Evolutionary conservation across 2,113 vertebrate genomes (phyloP).

Genomic region (Phaethon lepturus): DNA sequence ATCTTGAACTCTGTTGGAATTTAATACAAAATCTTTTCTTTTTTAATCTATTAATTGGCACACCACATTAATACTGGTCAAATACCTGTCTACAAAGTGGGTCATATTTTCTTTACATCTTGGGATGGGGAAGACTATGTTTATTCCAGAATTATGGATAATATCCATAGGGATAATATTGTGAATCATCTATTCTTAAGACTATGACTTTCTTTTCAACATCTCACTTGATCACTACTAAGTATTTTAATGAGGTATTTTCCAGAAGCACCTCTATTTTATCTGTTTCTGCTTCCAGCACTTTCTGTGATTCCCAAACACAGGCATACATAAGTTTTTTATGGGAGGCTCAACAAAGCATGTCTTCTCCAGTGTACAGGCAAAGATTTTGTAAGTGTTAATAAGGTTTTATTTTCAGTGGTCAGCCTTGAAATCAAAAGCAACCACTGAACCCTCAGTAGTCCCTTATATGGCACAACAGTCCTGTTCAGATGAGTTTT

Average conservation of each 20-base stretch:
- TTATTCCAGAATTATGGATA: not conserved
- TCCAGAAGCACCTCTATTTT: not conserved
- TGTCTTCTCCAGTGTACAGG: not conserved
- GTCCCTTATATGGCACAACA: not conserved
- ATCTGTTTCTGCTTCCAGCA: not conserved
- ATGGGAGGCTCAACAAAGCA: not conserved
- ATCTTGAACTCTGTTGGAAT: not conserved
- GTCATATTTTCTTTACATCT: not conserved
- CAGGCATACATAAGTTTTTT: not conserved
- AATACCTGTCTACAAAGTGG: not conserved
- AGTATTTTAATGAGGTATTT: not conserved
- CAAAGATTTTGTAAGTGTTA: not conserved
- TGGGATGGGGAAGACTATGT: not conserved
- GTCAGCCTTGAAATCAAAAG: not conserved
- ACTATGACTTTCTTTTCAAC: not conserved
- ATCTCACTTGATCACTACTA: not conserved
- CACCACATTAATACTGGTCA: not conserved
- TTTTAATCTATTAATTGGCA: not conserved
- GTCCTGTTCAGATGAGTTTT: not conserved
- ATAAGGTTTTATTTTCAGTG: not conserved
- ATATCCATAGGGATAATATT: not conserved
- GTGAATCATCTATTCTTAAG: not conserved
- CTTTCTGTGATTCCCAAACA: not conserved
- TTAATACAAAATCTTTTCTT: not conserved
- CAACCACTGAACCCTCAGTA: not conserved